Conservation (phyloP, 2,113 vertebrate species). For the Stictonetta naevosa region DNA sequence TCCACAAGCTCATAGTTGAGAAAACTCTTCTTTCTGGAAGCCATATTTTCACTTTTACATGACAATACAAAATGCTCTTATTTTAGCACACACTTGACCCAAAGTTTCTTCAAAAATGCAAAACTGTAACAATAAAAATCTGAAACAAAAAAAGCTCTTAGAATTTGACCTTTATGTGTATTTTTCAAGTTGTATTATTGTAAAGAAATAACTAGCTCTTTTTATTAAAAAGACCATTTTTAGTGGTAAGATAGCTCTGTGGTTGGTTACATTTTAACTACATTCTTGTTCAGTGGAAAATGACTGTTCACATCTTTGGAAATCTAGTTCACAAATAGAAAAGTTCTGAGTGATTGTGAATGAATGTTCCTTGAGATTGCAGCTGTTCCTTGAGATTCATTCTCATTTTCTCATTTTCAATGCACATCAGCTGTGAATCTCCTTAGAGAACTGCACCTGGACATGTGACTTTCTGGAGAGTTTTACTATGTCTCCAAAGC, state of each 20-base stretch:
- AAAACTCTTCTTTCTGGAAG: background rate
- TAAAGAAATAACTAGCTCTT: background rate
- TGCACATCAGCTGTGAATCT: background rate
- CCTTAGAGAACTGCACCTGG: background rate
- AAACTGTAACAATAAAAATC: background rate
- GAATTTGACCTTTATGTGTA: background rate
- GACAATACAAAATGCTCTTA: background rate
- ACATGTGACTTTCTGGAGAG: background rate
- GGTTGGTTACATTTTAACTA: background rate
- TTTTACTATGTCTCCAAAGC: background rate
- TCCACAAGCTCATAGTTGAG: background rate
- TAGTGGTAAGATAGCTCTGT: background rate
- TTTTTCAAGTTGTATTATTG: background rate
- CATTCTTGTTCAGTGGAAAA: background rate
- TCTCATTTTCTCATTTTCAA: slow-evolving; percentile 10
- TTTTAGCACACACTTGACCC: background rate
- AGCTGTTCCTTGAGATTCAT: slow-evolving; percentile 28
- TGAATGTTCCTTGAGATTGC: background rate
- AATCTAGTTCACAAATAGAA: slow-evolving; percentile 34
- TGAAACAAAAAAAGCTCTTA: background rate
- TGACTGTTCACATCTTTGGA: background rate
- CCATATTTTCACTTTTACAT: background rate
- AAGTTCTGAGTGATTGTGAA: background rate
- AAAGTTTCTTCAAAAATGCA: background rate
- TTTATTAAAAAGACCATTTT: background rate